Percentiles rank a stretch among this genome's conserved stretches.
Conservation (phyloP, 2,113 vertebrate species). For the Ia io region DNA sequence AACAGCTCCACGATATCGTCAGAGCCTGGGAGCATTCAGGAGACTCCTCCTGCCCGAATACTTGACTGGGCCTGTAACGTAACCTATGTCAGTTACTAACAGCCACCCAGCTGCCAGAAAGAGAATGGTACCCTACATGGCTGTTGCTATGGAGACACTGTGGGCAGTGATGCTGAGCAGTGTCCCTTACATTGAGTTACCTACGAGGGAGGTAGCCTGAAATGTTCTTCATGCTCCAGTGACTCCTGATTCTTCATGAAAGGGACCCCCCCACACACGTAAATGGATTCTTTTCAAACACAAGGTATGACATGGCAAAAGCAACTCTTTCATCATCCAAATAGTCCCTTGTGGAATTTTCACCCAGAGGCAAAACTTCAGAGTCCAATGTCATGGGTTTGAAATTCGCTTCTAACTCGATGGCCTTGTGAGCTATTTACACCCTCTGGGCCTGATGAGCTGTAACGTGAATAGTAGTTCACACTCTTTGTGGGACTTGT, state of each 20-base stretch:
- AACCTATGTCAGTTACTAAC: neutral
- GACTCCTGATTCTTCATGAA: neutral
- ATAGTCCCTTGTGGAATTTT: neutral
- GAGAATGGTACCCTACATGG: neutral
- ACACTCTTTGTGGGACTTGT: neutral
- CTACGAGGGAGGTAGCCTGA: neutral
- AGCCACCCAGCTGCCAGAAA: neutral
- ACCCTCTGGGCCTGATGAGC: neutral
- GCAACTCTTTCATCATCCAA: neutral
- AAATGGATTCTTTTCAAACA: neutral
- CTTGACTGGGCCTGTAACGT: neutral
- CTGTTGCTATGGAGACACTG: neutral
- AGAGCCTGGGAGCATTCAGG: neutral
- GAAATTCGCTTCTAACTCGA: neutral
- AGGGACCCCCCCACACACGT: neutral
- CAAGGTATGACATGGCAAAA: neutral
- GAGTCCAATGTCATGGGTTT: neutral
- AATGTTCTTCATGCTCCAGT: neutral
- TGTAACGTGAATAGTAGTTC: accelerated
- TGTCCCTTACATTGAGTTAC: neutral
- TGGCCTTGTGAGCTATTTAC: neutral
- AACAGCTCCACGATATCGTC: constrained; percentile 39
- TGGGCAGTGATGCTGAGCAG: neutral
- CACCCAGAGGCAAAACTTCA: neutral
- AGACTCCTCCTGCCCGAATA: neutral